Percentiles rank a stretch among this genome's conserved stretches.
Evolutionary conservation across 2,888 invertebrate genomes (phyloP).

Genomic region (Dermolepida albohirtum): DNA sequence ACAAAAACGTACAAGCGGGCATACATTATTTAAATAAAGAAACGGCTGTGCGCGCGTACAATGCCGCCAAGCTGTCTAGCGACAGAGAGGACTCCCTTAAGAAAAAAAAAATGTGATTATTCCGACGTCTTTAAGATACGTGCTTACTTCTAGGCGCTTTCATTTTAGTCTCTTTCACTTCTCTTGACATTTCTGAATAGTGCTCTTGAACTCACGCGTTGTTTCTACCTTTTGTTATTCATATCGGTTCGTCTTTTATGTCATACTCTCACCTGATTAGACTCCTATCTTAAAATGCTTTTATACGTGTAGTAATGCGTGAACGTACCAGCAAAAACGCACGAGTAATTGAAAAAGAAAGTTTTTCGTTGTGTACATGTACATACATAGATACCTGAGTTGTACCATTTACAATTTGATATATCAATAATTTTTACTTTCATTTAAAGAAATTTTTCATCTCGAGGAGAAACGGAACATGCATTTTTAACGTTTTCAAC

Average conservation of each 20-base stretch:
- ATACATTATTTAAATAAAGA: slow-evolving; percentile 40
- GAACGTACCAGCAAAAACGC: slow-evolving; percentile 11
- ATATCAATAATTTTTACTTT: slow-evolving; percentile 31
- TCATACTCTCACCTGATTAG: slow-evolving; percentile 33
- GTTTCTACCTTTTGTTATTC: slow-evolving; percentile 17
- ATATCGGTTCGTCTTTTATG: slow-evolving; percentile 2
- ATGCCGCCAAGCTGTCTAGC: slow-evolving; percentile 44
- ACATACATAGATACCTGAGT: neutral
- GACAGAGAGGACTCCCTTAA: slow-evolving; percentile 27
- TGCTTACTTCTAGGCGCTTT: slow-evolving; percentile 9
- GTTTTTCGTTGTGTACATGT: neutral
- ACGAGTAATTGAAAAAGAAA: slow-evolving; percentile 12
- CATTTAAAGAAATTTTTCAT: slow-evolving; percentile 32
- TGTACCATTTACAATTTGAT: slow-evolving; percentile 12
- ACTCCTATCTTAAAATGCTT: slow-evolving; percentile 22
- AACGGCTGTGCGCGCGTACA: slow-evolving; percentile 13
- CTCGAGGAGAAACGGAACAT: slow-evolving; percentile 30
- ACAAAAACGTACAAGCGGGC: slow-evolving; percentile 4
- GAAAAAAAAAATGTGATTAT: slow-evolving; percentile 10
- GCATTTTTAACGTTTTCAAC: slow-evolving; percentile 5
- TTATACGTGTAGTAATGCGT: slow-evolving; percentile 28
- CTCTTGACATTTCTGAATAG: slow-evolving; percentile 17
- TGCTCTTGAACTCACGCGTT: neutral
- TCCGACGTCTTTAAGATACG: slow-evolving; percentile 11
- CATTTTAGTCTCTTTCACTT: slow-evolving; percentile 1